Conservation (phyloP, 2,113 vertebrate genomes). For the Grammomys surdaster region DNA sequence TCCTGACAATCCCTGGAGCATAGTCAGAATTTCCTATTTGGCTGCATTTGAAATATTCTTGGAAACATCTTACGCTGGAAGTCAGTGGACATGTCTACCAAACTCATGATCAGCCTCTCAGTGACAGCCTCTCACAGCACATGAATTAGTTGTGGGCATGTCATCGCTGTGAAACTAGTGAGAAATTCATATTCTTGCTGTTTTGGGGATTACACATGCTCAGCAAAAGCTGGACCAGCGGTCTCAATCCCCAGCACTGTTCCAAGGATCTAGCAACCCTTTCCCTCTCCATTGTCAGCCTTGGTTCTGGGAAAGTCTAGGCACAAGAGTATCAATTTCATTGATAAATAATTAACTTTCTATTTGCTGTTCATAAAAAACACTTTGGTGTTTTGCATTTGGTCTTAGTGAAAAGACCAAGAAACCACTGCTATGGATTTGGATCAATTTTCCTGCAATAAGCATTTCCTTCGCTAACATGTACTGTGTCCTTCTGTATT, state of each 20-base stretch:
- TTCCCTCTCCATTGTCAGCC: not conserved
- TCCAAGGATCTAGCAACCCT: not conserved
- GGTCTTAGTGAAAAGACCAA: not conserved
- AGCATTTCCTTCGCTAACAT: not conserved
- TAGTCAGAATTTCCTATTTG: not conserved
- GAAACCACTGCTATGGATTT: not conserved
- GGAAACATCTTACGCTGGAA: not conserved
- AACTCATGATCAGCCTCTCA: not conserved
- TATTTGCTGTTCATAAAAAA: not conserved
- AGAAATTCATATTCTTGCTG: not conserved
- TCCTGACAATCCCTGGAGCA: not conserved
- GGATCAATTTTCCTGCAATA: not conserved
- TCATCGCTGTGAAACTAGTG: not conserved
- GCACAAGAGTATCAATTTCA: not conserved
- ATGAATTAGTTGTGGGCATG: not conserved
- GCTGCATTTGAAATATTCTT: not conserved
- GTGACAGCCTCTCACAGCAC: accelerated
- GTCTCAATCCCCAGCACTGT: not conserved
- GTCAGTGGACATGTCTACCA: not conserved
- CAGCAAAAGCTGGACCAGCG: not conserved
- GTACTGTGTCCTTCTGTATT: not conserved
- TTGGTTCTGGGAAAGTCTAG: not conserved
- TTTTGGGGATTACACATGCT: not conserved
- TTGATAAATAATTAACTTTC: not conserved
- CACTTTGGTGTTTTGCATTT: not conserved